Percentiles rank a stretch among this genome's conserved stretches.
phyloP scores from a whole-genome alignment of 2,797 vertebrate species.

The Lates japonicus region DNA sequence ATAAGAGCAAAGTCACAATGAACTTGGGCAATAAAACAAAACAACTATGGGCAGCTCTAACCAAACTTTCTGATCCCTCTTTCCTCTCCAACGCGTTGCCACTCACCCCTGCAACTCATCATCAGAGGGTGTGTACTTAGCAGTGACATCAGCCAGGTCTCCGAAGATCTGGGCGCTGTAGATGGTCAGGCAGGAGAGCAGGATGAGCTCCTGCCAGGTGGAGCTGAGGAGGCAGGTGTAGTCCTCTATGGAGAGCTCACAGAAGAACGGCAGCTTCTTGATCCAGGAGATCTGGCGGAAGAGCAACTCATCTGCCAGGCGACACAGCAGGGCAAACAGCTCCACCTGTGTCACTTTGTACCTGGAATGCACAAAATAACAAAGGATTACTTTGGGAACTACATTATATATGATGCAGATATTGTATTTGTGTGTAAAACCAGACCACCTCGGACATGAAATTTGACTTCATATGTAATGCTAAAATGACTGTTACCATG shows the following conservation, averaged over 20 bases:
- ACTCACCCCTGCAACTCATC: slow-evolving; percentile 97
- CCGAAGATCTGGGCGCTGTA: slow-evolving; percentile 98
- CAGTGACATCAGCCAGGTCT: slow-evolving; percentile 95
- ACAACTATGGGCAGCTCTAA: background rate
- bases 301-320: slow-evolving; percentile 97
- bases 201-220: slow-evolving; percentile 98
- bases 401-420: too few relatives aligned
- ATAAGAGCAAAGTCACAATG: background rate
- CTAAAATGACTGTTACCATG: background rate
- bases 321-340: slow-evolving; percentile 96
- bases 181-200: slow-evolving; percentile 97
- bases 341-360: slow-evolving; percentile 98
- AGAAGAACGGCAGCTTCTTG: slow-evolving; percentile 99
- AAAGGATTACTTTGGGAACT: background rate
- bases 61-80: too few relatives aligned
- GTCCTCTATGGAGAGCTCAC: slow-evolving; percentile 98
- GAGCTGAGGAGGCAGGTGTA: slow-evolving; percentile 98
- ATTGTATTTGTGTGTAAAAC: background rate
- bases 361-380: slow-evolving; percentile 76
- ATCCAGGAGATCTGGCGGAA: slow-evolving; percentile 99
- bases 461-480: background rate
- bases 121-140: slow-evolving; percentile 97
- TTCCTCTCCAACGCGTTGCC: fast-evolving
- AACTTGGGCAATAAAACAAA: background rate
- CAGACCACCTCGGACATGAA: background rate